Conservation (phyloP, 1,140 invertebrate species). For the Drosophila ercepeae region DNA sequence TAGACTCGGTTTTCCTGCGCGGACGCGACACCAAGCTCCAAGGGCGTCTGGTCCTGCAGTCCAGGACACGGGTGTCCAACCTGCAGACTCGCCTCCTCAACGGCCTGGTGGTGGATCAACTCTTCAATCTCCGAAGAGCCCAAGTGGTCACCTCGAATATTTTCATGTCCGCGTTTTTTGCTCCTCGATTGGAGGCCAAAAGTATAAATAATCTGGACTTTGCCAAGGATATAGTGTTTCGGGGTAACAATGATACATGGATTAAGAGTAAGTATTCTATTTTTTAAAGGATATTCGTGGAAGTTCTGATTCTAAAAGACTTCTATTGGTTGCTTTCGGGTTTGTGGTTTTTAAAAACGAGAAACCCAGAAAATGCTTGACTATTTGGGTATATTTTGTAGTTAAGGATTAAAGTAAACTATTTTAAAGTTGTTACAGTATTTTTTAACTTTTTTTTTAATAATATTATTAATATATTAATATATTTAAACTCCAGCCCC, state of each 20-base stretch:
- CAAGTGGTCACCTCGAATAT: constrained; percentile 64
- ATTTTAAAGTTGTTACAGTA: background rate
- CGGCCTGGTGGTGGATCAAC: constrained; percentile 48
- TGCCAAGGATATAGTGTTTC: constrained; percentile 61
- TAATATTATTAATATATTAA: background rate
- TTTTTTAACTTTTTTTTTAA: background rate
- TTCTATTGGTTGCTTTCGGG: too few species aligned
- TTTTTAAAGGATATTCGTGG: too few species aligned
- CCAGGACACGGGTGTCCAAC: constrained; percentile 25
- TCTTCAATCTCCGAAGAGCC: constrained; percentile 64
- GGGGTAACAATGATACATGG: constrained; percentile 38
- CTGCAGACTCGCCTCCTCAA: constrained; percentile 57
- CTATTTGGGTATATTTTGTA: too few species aligned
- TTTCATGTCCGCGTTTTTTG: constrained; percentile 65
- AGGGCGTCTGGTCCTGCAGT: constrained; percentile 62
- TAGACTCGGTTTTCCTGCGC: constrained; percentile 62
- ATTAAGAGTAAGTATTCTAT: constrained; percentile 59
- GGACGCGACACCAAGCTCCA: constrained; percentile 53
- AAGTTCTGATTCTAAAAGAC: too few species aligned
- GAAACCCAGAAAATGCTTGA: too few species aligned
- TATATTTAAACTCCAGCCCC: constrained; percentile 43
- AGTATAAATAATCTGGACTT: constrained; percentile 67
- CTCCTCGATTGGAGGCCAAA: constrained; percentile 49
- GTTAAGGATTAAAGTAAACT: background rate
- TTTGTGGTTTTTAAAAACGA: too few species aligned